Base-by-base conservation (phyloP, 2,797 vertebrate genomes). In the Malurus leucopterus region DNA sequence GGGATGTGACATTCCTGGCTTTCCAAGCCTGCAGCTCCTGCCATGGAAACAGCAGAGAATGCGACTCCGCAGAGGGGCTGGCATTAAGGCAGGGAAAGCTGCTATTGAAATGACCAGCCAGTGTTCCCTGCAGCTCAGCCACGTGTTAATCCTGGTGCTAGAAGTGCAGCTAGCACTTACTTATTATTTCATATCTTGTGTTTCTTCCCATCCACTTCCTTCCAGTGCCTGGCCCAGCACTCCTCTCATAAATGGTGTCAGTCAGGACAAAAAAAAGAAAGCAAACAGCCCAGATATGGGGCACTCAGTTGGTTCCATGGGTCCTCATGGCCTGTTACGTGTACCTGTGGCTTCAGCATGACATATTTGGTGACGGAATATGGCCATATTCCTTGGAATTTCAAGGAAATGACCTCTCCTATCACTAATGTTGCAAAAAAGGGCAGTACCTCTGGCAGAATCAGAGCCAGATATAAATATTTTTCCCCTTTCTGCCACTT, bases 41-140 rank as follows among this genome's bases (percentile, higher is more conserved):
- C 54, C 22, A 1, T 51, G 46, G 69, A 46, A 89, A 67, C 44
- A 51, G 77, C 18, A 64, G 67, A 65, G 43, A 23, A 2, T 23
- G 5, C 6, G 43, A 29, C 61, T 62, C 58, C 72, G 53, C 36
- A 59, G 22, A 61, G n/a, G 18, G 23, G 34, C 62, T 84, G 78
- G 40, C 54, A 41, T 61, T 36, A 13, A 36, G 47, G 44, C 40
- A 36, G 47, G 47, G 58, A 81, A 86, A 82, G 41, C 55, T 76
- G 58, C 15, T 62, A 3, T 12, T 0, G 6, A 65, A 75, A 26
- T 70, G 34, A 53, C 26, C 1, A 13, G 20, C 2, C 0, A 0
- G 7, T 38, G 36, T 9, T 47, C 22, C 32, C 22, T 63, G 18
- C 29, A 75, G 23, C 41, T 50, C 57, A 79, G 75, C 11, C 9